Percentiles rank a stretch among this genome's conserved stretches.
Evolutionary conservation across 2,888 invertebrate genomes (phyloP).

Genomic region (Drosophila robusta): DNA sequence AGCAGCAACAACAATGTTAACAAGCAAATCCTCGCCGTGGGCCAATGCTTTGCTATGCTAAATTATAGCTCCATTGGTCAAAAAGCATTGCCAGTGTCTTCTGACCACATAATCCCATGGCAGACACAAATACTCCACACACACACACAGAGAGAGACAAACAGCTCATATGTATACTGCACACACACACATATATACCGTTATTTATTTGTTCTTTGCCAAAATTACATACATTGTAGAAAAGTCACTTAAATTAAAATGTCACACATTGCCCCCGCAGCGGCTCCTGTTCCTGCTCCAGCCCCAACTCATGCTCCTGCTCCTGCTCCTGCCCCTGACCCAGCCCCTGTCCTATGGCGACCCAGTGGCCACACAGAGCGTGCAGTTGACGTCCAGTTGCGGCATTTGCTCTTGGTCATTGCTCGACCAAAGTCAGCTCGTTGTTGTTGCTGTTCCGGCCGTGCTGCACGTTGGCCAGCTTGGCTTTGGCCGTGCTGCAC

Average conservation of each 20-base stretch:
- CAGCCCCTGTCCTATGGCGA: no score
- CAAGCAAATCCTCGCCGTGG: conserved; percentile 24
- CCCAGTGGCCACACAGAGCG: background rate
- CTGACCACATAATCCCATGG: conserved; percentile 32
- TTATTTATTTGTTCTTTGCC: conserved; percentile 31
- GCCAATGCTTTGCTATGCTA: conserved; percentile 30
- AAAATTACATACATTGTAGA: conserved; percentile 33
- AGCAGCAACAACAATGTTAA: conserved; percentile 25
- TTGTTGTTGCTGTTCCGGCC: conserved; percentile 24
- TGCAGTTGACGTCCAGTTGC: conserved; percentile 4
- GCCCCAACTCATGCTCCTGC: background rate
- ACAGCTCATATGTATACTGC: no score
- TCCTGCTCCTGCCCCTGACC: background rate
- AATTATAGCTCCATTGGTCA: conserved; percentile 41
- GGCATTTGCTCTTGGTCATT: conserved; percentile 35
- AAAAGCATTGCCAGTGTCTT: background rate
- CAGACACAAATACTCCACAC: conserved; percentile 1
- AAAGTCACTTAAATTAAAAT: conserved; percentile 32
- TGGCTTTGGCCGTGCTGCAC: conserved; percentile 63
- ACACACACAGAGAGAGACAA: background rate
- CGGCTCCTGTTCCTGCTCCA: background rate
- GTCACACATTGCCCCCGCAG: conserved; percentile 17
- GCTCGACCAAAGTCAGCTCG: conserved; percentile 35
- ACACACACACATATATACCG: conserved; percentile 5
- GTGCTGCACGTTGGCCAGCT: conserved; percentile 30